Base-by-base conservation (phyloP, 2,113 vertebrate species). In the Glareola pratincola region DNA sequence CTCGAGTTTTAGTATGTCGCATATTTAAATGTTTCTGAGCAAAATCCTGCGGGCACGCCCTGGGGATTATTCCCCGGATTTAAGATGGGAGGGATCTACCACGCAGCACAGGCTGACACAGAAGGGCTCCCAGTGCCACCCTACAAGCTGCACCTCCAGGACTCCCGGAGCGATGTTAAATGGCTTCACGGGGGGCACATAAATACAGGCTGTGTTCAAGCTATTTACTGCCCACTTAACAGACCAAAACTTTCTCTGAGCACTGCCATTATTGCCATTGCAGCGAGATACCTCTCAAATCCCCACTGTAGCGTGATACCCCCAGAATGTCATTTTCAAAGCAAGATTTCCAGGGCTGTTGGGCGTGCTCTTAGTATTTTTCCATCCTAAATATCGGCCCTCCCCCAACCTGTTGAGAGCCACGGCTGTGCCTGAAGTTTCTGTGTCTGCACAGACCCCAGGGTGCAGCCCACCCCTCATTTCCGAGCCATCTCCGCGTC, bases 401-500 rank as follows among this genome's bases (percentile, higher is more conserved):
- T 24, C 34, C n/a, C 29, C 18, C 62, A 63, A 23, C 29, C n/a
- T 53, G 41, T 30, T 22, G 27, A 2, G 32, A 85, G 37, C 6
- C 23, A 17, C 0, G 5, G 37, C 34, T 17, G 10, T 1, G 4
- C 30, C 67, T 21, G 30, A 37, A 47, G 26, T 26, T 41, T 4
- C 74, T 34, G 15, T 0, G 2, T 22, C 64, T 30, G 18, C 2
- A 3, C 16, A 27, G 75, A 14, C 4, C 19, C 16, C 15, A 1
- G 24, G 71, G 36, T 29, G 39, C 64, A n/a, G 80, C 36, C 68
- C 39, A 2, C 13, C 8, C 48, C 68, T 30, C 47, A 3, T 32
- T 23, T 9, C 56, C 39, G 14, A 9, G 13, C 43, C 45, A 0
- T 7, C 47, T 20, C 59, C 54, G 13, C 0, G 3, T 7, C 6